Base-by-base conservation (phyloP, 2,888 invertebrate genomes). In the Lasioglossum lativentre region DNA sequence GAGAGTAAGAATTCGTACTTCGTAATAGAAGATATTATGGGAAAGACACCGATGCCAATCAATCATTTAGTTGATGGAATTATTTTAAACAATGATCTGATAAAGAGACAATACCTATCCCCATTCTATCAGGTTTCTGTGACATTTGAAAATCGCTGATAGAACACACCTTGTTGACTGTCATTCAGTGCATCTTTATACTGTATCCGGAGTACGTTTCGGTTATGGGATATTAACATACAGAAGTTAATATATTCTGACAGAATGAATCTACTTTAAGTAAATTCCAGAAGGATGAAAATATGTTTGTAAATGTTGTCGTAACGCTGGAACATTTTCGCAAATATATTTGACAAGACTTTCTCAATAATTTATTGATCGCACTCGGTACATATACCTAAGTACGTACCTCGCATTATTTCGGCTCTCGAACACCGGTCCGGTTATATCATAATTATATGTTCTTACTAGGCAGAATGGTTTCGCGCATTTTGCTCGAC, bases 351-450 rank as follows among this genome's bases (percentile, higher is more conserved):
- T 72, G 56, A 78, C 77, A 78, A 80, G 80, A 77, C 85, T 86
- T 91, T 90, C 88, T 80, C 89, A 89, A 93, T 93, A 92, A 93
- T 92, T 92, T 93, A 93, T 93, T 93, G 93, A 93, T 93, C 93
- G 92, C 72, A 83, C 74, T 75, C 82, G 78, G 80, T 83, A 86
- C 83, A 89, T 87, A 86, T 76, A 83, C 82, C 88, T 84, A 82
- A n/a, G 27, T 76, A 88, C 89, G 83, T 90, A 92, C 92, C 92
- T 91, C 89, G 90, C 91, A 89, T 92, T 92, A 90, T 91, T 91
- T 92, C 90, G 87, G 86, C 86, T 89, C 85, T 82, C 79, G 86
- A 83, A 89, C 76, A 80, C 85, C 83, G 88, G 79, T 76, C 71
- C 52, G 63, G 70, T 66, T 71, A 42, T 56, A 56, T 71, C 68